Conservation (phyloP, 2,113 vertebrate species). For the mouse (Mus musculus) region DNA sequence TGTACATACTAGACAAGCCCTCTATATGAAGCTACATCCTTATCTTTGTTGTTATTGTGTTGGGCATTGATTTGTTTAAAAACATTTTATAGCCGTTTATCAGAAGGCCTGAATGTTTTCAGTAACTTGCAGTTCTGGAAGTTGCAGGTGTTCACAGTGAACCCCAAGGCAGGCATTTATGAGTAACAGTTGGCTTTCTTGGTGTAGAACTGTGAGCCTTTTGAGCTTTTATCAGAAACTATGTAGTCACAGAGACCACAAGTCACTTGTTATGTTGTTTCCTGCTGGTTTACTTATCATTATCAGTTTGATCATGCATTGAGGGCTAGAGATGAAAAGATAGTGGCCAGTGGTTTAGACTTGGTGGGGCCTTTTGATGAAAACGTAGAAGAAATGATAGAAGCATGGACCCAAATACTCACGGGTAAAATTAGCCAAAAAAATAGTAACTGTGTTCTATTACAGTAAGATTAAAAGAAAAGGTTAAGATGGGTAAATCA, state of each 20-base stretch:
- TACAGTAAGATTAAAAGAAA: background rate
- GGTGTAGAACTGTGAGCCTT: background rate
- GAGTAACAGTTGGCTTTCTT: constrained; percentile 2
- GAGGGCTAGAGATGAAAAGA: constrained; percentile 32
- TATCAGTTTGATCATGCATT: background rate
- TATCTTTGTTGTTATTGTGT: background rate
- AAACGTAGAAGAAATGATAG: constrained; percentile 42
- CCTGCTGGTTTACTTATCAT: constrained; percentile 25
- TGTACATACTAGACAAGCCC: background rate
- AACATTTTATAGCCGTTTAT: background rate
- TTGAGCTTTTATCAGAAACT: constrained; percentile 11
- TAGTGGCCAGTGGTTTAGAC: constrained; percentile 63
- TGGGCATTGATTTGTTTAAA: background rate
- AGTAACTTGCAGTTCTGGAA: background rate
- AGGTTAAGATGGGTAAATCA: background rate
- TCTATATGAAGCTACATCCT: background rate
- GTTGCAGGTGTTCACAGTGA: background rate
- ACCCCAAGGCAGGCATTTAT: constrained; percentile 5
- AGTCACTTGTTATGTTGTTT: constrained; percentile 55
- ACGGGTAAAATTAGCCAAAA: background rate
- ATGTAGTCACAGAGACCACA: constrained; percentile 46
- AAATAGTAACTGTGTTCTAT: background rate
- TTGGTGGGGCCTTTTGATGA: constrained; percentile 49
- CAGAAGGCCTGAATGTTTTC: background rate
- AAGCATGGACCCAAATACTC: background rate